Base-by-base conservation (phyloP, 2,888 invertebrate species). In the Leucoptera coffeella region DNA sequence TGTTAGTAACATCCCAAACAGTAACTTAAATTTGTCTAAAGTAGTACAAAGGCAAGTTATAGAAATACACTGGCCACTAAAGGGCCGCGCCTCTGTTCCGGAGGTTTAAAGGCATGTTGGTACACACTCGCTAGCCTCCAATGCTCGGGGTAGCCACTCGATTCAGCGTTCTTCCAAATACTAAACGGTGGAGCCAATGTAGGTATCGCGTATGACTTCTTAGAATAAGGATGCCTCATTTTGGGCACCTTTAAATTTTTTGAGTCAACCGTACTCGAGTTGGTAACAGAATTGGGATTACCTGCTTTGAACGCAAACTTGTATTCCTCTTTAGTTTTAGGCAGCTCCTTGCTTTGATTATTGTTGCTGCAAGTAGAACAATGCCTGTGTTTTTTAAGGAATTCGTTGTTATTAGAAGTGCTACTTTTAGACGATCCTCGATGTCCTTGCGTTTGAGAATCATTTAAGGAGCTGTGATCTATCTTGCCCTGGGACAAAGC, bases 41-140 rank as follows among this genome's bases (percentile, higher is more conserved):
- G n/a, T n/a, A n/a, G n/a, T n/a, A n/a, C n/a, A n/a, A n/a, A n/a
- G n/a, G n/a, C n/a, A n/a, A n/a, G n/a, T 65, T 57, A 84, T 47
- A 82, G 80, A 49, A 78, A 85, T 26, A 86, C 80, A 19, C 82
- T 82, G 37, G 79, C 75, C 32, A 86, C 62, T 7, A 85, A 64
- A 2, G 84, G 76, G 34, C 80, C 74, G 28, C 81, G 77, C 25
- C 85, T 67, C 35, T 77, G 72, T 31, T 81, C 79, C 1, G 80
- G 65, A 2, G 85, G 85, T 47, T 85, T 87, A 44, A 84, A 90
- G 4, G 88, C 85, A 44, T 89, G 89, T 45, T 89, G 88, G 51
- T 91, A 90, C 8, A 90, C 84, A 26, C 87, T 86, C 2, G 87
- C 82, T 31, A 91, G 57, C 29, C 90, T 73, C 88, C 89, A 89